These are phyloP conservation scores for Bothrops jararaca DNA, from an alignment of 2,113 vertebrate genomes.

Conservation along the genomic window DNA sequence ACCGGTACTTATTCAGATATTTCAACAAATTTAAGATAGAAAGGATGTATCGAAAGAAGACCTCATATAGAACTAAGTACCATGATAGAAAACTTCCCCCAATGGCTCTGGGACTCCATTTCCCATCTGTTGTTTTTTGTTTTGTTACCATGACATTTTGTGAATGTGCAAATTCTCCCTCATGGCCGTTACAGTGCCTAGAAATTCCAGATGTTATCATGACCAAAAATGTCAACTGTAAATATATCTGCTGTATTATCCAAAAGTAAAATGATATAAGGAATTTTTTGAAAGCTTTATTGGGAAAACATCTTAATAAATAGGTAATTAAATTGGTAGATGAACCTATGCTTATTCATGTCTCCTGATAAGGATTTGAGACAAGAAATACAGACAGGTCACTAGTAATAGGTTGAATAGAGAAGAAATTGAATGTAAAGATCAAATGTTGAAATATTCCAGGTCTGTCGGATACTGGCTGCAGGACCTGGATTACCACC, in stretches of 20 bases:
- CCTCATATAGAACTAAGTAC: background rate
- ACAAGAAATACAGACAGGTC: background rate
- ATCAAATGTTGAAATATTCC: background rate
- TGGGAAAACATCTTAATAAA: background rate
- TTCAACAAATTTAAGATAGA: background rate
- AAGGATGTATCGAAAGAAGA: background rate
- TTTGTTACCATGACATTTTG: background rate
- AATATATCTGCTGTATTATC: background rate
- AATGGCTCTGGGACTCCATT: background rate
- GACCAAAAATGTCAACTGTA: background rate
- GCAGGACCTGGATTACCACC: background rate
- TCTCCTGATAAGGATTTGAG: background rate
- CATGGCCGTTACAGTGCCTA: background rate
- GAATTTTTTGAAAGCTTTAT: background rate
- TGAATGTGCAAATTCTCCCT: background rate
- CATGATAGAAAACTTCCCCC: background rate
- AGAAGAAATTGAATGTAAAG: background rate
- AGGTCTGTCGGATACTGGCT: background rate
- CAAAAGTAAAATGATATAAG: background rate
- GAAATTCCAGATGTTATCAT: background rate
- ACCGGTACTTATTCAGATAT: background rate
- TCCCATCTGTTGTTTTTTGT: background rate
- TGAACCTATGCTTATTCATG: background rate
- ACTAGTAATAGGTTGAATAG: background rate
- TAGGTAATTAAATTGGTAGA: background rate